A percentile compares a stretch with the other conserved stretches of the same genome.
Conservation (phyloP, 2,888 invertebrate species). For the Nematopogon swammerdamellus region DNA sequence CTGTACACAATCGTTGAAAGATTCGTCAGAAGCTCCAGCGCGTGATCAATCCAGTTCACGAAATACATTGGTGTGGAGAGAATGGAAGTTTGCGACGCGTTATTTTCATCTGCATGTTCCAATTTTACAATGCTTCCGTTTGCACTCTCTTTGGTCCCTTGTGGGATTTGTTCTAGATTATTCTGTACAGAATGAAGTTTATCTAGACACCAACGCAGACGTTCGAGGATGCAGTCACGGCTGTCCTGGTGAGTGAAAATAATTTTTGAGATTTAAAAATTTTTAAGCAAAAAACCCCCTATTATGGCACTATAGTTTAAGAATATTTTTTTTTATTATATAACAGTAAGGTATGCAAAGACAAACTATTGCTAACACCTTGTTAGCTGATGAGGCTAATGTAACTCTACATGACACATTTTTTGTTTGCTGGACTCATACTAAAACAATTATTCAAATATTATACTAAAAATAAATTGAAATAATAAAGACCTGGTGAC, state of each 20-base stretch:
- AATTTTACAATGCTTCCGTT: background rate
- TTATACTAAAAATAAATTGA: too few species aligned
- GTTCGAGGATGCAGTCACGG: conserved; percentile 32
- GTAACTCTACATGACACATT: too few species aligned
- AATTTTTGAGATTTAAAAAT: too few species aligned
- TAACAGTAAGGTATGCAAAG: too few species aligned
- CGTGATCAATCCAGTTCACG: conserved; percentile 49
- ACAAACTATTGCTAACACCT: too few species aligned
- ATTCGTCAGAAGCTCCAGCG: conserved; percentile 36
- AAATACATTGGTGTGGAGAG: conserved; percentile 35
- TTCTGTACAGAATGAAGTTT: conserved; percentile 25
- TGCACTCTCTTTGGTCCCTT: background rate
- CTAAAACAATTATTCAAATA: too few species aligned
- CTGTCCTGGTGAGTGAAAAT: conserved; percentile 29
- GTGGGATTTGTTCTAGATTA: conserved; percentile 16
- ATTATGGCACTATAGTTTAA: too few species aligned
- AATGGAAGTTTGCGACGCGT: conserved; percentile 20
- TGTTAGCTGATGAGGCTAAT: too few species aligned
- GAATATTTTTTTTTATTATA: too few species aligned
- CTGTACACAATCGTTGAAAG: conserved; percentile 28
- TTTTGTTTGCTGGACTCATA: too few species aligned
- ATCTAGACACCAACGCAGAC: conserved; percentile 37
- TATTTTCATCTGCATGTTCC: conserved; percentile 8
- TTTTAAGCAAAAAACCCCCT: too few species aligned
- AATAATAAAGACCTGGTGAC: too few species aligned